Evolutionary conservation across 2,113 vertebrate genomes (phyloP).

Genomic region (Paramormyrops kingsleyae): DNA sequence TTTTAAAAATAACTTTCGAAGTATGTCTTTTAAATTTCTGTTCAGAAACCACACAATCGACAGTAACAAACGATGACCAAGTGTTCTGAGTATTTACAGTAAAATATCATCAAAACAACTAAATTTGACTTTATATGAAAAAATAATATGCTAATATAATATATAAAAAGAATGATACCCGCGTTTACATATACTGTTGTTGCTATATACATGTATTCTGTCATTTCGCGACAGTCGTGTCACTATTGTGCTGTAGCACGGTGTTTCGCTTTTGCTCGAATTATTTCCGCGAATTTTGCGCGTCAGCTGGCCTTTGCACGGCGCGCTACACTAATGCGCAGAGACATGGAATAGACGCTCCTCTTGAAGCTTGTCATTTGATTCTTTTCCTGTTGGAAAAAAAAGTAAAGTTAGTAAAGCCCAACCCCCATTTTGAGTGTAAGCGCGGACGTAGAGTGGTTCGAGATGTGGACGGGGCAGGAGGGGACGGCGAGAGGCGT

Average conservation of each 20-base stretch:
- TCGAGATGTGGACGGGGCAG: slow-evolving; percentile 38
- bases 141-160: neutral
- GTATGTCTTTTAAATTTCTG: neutral
- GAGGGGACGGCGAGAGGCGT: slow-evolving; percentile 9
- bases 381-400: slow-evolving; percentile 57
- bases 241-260: neutral
- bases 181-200: neutral
- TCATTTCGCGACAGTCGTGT: neutral
- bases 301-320: neutral
- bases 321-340: neutral
- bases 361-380: slow-evolving; percentile 47
- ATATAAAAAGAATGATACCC: neutral
- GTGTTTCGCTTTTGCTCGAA: neutral
- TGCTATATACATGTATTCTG: neutral
- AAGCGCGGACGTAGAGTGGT: slow-evolving; percentile 47
- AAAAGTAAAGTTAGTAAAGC: slow-evolving; percentile 36
- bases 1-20: neutral
- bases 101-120: neutral
- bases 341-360: neutral
- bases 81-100: neutral
- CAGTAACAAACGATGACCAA: neutral
- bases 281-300: neutral
- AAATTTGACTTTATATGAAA: neutral
- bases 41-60: neutral
- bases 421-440: slow-evolving; percentile 53